A percentile compares a stretch with the other conserved stretches of the same genome.
Conservation (phyloP, 2,888 invertebrate genomes). For the Lordiphosa andalusiaca region DNA sequence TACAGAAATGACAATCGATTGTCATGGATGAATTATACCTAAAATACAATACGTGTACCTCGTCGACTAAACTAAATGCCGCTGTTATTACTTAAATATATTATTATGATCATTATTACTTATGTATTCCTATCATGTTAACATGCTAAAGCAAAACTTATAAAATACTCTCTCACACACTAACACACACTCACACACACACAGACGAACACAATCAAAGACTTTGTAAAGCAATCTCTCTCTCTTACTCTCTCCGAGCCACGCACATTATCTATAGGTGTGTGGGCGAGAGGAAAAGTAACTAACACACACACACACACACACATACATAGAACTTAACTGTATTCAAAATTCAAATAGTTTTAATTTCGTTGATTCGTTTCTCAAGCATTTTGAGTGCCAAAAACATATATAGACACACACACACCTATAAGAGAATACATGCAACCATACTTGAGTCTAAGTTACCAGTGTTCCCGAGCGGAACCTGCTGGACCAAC, state of each 20-base stretch:
- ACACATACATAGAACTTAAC: no score
- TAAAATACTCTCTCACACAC: neutral
- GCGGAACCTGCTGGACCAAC: constrained; percentile 49
- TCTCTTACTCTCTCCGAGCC: no score
- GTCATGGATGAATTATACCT: neutral
- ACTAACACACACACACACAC: no score
- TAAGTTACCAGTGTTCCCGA: constrained; percentile 23
- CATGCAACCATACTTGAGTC: neutral
- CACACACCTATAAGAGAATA: constrained; percentile 8
- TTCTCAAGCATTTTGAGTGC: constrained; percentile 28
- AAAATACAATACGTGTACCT: neutral
- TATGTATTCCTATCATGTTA: constrained; percentile 13
- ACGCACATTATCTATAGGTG: no score
- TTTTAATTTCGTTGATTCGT: no score
- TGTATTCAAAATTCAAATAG: neutral
- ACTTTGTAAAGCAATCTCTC: no score
- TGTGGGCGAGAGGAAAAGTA: no score
- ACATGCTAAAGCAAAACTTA: neutral
- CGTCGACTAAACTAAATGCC: constrained; percentile 5
- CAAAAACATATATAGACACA: constrained; percentile 13
- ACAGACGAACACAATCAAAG: constrained; percentile 13
- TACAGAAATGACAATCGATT: constrained; percentile 3
- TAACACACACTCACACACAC: constrained; percentile 7
- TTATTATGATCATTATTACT: constrained; percentile 10
- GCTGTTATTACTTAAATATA: constrained; percentile 10